phyloP scores from a whole-genome alignment of 1,140 invertebrate genomes.

The Diachasma alloeum region DNA sequence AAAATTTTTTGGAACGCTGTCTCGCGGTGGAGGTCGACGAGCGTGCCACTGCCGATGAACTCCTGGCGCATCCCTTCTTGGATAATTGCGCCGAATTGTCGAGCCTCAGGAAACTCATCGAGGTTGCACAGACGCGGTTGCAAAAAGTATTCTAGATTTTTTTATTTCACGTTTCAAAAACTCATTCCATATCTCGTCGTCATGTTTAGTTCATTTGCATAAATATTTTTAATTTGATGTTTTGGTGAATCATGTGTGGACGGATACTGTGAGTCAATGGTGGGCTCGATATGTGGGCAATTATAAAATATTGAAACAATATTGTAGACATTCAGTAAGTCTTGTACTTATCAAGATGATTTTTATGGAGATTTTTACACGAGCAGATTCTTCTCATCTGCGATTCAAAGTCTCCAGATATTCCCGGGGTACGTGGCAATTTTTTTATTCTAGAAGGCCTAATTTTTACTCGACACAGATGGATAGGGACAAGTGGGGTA shows the following conservation, averaged over 20 bases:
- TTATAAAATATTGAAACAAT: background rate
- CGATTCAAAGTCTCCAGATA: too few relatives aligned
- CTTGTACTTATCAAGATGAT: too few relatives aligned
- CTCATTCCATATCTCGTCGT: background rate
- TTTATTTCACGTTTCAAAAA: background rate
- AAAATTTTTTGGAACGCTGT: conserved; percentile 90
- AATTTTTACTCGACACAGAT: too few relatives aligned
- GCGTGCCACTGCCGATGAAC: conserved; percentile 83
- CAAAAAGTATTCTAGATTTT: conserved; percentile 65
- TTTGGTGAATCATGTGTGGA: conserved; percentile 5
- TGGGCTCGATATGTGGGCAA: background rate
- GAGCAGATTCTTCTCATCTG: too few relatives aligned
- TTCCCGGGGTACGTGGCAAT: too few relatives aligned
- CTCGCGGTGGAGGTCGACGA: conserved; percentile 92
- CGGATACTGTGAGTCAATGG: background rate
- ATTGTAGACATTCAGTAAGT: background rate
- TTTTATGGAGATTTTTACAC: too few relatives aligned
- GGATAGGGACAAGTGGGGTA: too few relatives aligned
- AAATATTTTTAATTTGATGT: conserved; percentile 21
- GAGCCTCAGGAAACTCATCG: conserved; percentile 88
- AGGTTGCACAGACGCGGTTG: conserved; percentile 84
- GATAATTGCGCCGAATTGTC: conserved; percentile 83
- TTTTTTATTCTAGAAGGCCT: too few relatives aligned
- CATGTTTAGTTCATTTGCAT: background rate
- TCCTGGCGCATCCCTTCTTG: conserved; percentile 90